Conservation (phyloP, 2,113 vertebrate genomes). For the Hylia prasina region DNA sequence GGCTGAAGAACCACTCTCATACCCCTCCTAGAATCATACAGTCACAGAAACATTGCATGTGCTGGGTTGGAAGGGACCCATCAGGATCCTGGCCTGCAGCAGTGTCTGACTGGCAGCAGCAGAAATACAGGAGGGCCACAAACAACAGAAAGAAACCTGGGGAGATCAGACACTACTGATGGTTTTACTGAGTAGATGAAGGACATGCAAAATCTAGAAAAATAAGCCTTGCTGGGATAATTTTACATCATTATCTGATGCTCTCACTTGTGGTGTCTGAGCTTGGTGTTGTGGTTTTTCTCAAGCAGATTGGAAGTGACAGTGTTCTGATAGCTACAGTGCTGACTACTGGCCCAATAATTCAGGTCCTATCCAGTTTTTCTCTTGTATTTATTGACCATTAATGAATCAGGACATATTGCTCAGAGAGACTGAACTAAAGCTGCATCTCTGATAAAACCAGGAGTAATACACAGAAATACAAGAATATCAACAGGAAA, state of each 20-base stretch:
- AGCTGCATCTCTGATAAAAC: background rate
- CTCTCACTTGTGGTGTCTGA: background rate
- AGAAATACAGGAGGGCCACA: background rate
- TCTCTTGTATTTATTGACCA: background rate
- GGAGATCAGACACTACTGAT: background rate
- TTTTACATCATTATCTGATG: background rate
- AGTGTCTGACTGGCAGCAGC: background rate
- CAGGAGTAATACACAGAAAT: constrained; percentile 1
- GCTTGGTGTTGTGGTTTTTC: background rate
- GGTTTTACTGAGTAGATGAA: background rate
- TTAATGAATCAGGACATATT: constrained; percentile 24
- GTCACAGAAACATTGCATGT: background rate
- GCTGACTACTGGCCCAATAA: background rate
- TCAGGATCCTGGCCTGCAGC: background rate
- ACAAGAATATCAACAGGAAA: constrained; percentile 27
- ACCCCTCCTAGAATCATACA: background rate
- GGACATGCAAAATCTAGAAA: background rate
- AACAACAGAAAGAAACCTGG: background rate
- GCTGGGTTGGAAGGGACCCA: background rate
- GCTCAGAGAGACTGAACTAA: background rate
- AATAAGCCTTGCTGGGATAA: background rate
- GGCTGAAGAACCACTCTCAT: background rate
- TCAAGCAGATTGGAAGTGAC: background rate
- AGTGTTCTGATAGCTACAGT: background rate
- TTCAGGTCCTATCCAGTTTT: background rate